phyloP scores from a whole-genome alignment of 1,140 invertebrate species.

The Euwallacea similis region DNA sequence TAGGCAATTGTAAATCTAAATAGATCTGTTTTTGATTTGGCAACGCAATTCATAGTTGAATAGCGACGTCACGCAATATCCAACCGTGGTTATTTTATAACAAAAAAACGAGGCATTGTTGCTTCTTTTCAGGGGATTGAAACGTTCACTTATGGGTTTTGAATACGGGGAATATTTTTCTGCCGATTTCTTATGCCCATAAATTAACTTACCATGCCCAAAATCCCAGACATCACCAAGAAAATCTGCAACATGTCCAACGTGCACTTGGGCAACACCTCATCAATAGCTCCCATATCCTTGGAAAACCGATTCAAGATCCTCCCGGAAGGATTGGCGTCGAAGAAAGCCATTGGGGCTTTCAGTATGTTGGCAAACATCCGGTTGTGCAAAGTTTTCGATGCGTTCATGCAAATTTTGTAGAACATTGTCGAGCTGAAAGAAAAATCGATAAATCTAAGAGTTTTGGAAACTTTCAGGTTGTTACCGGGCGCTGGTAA shows the following conservation, averaged over 20 bases:
- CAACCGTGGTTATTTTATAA: no score
- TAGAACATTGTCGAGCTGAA: constrained; percentile 68
- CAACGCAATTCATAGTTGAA: no score
- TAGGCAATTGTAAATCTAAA: no score
- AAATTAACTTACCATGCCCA: constrained; percentile 60
- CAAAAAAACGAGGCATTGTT: no score
- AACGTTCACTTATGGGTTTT: no score
- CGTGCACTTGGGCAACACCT: constrained; percentile 76
- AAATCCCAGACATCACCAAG: constrained; percentile 55
- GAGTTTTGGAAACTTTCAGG: background rate
- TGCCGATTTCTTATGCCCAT: no score
- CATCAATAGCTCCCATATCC: constrained; percentile 82
- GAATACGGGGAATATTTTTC: no score
- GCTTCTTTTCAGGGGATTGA: no score
- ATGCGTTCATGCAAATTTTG: constrained; percentile 76
- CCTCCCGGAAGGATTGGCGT: constrained; percentile 60
- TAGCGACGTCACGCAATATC: no score
- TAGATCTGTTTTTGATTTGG: no score
- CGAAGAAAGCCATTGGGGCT: constrained; percentile 67
- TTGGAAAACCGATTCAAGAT: constrained; percentile 78
- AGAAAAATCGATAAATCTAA: background rate
- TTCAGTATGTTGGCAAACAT: constrained; percentile 80
- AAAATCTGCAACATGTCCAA: constrained; percentile 77
- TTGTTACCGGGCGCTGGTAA: constrained; percentile 59
- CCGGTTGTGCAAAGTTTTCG: constrained; percentile 73